A percentile compares a stretch with the other conserved stretches of the same genome.
phyloP scores from a whole-genome alignment of 1,140 invertebrate species.

The Drosophila nigromelanica region DNA sequence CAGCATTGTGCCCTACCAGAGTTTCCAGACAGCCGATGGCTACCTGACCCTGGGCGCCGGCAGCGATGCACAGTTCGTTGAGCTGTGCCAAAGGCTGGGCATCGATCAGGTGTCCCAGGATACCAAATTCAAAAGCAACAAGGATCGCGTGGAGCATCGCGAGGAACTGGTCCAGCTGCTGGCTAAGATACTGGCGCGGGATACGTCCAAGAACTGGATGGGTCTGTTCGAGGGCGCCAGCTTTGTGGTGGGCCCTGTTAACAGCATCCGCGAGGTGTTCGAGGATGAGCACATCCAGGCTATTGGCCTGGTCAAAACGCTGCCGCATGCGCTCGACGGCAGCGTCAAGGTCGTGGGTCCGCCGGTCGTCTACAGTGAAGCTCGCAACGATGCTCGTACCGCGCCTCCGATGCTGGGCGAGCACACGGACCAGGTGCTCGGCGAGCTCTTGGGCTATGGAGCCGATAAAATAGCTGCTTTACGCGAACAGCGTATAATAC shows the following conservation, averaged over 20 bases:
- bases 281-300: slow-evolving; percentile 92
- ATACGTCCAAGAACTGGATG: slow-evolving; percentile 92
- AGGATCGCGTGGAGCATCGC: slow-evolving; percentile 90
- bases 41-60: slow-evolving; percentile 94
- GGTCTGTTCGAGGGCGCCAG: slow-evolving; percentile 88
- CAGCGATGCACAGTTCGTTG: slow-evolving; percentile 90
- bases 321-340: slow-evolving; percentile 89
- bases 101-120: slow-evolving; percentile 87
- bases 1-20: slow-evolving; percentile 97
- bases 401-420: slow-evolving; percentile 95
- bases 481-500: slow-evolving; percentile 55
- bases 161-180: slow-evolving; percentile 88
- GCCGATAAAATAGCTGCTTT: slow-evolving; percentile 41
- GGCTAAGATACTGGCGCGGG: slow-evolving; percentile 86
- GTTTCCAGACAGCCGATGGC: slow-evolving; percentile 92
- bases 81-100: slow-evolving; percentile 88
- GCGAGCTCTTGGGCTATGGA: slow-evolving; percentile 88
- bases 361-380: slow-evolving; percentile 91
- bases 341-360: slow-evolving; percentile 93
- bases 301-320: slow-evolving; percentile 90
- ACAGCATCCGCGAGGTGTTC: slow-evolving; percentile 94
- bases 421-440: slow-evolving; percentile 92
- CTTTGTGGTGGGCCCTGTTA: slow-evolving; percentile 96
- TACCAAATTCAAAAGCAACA: slow-evolving; percentile 89
- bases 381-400: slow-evolving; percentile 87